phyloP scores from a whole-genome alignment of 2,113 vertebrate genomes.

The Callipepla squamata region DNA sequence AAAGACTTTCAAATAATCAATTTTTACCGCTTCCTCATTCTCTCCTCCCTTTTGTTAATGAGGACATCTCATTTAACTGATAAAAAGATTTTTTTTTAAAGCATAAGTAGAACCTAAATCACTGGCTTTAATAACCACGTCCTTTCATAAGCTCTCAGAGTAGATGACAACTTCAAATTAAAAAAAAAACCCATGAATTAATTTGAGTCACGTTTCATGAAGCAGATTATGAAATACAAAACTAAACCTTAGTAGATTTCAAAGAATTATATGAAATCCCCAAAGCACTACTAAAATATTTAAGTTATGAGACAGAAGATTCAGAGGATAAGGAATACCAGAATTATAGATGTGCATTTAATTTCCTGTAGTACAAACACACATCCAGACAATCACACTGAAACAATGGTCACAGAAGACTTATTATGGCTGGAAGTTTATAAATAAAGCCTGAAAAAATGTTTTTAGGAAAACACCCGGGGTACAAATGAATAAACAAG shows the following conservation, averaged over 20 bases:
- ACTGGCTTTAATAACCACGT: not conserved
- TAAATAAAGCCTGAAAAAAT: not conserved
- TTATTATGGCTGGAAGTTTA: not conserved
- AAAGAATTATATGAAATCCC: not conserved
- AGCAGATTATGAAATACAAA: not conserved
- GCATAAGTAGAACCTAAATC: not conserved
- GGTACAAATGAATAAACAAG: not conserved
- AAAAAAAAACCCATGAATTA: not conserved
- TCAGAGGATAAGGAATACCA: not conserved
- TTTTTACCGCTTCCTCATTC: not conserved
- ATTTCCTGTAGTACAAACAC: not conserved
- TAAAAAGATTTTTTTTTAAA: not conserved
- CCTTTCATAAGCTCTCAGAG: not conserved
- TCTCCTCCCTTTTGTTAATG: not conserved
- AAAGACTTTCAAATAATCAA: not conserved
- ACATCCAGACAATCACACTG: not conserved
- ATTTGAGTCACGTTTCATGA: not conserved
- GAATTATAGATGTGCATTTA: not conserved
- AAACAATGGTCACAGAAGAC: not conserved
- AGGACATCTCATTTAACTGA: not conserved
- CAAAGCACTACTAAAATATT: not conserved
- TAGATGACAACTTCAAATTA: not conserved
- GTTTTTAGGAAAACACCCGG: not conserved
- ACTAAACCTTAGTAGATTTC: not conserved
- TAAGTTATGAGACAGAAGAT: not conserved